Percentiles rank a stretch among this genome's conserved stretches.
phyloP scores from a whole-genome alignment of 2,113 vertebrate species.

The Pyrgilauda ruficollis region DNA sequence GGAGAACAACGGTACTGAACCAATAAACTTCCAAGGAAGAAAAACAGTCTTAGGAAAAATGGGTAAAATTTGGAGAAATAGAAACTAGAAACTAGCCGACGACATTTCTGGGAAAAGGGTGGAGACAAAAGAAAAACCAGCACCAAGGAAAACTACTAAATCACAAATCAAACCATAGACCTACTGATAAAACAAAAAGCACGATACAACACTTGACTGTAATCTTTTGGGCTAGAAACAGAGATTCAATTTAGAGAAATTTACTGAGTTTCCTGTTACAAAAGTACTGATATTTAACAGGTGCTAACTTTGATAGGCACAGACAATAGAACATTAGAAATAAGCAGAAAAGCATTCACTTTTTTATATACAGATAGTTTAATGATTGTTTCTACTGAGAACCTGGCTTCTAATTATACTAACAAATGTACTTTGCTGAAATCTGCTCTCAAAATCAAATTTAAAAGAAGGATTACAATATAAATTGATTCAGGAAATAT shows the following conservation, averaged over 20 bases:
- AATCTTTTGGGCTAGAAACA: background rate
- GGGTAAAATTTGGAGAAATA: too few species aligned
- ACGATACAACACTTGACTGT: too few species aligned
- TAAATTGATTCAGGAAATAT: background rate
- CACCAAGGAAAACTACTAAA: too few species aligned
- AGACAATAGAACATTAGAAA: background rate
- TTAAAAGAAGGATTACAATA: background rate
- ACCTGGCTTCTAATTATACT: background rate
- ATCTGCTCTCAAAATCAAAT: background rate
- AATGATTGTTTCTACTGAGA: background rate
- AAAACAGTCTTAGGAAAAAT: too few species aligned
- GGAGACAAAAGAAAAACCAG: too few species aligned
- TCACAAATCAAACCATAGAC: too few species aligned
- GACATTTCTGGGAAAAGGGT: too few species aligned
- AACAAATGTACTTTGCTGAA: background rate
- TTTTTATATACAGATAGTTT: background rate
- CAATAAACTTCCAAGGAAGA: too few species aligned
- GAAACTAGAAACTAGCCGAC: too few species aligned
- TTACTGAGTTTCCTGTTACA: background rate
- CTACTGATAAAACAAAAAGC: too few species aligned
- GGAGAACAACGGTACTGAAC: too few species aligned
- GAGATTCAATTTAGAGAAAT: background rate
- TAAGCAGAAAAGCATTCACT: background rate
- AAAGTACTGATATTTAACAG: background rate
- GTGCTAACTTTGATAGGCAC: background rate